Base-by-base conservation (phyloP, 1,140 invertebrate genomes). In the Philopotamus ludificatus region DNA sequence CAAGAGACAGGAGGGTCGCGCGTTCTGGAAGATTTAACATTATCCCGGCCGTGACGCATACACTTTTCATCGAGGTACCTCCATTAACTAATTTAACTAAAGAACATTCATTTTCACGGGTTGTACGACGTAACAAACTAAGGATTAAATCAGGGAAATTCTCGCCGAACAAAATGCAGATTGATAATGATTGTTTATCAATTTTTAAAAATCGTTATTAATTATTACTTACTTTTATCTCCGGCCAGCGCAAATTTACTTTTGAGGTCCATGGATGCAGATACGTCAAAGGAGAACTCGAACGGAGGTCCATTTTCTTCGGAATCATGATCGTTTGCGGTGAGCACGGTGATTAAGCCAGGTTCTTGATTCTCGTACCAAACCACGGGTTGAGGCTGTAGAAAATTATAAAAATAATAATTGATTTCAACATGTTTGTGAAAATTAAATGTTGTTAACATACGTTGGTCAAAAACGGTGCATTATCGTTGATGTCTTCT, bases 401-500 rank as follows among this genome's bases (percentile, higher is more conserved):
- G 70, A 42, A 44, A 39, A 28, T 10, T 34, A 62, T 65, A 18
- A 63, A 39, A 65, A 53, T 28, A 65, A 50, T n/a, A 16, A 39
- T 20, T 47, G 59, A 66, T 70, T 51, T 3, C 41, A 42, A 42
- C 42, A 22, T 42, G 9, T 55, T 16, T 15, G 10, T 7, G 8
- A 3, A 25, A 55, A 55, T 9, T 34, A 54, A 54, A 54, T 20
- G 25, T 42, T 3, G n/a, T 42, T 41, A 4, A 81, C 84, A 85
- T 78, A 86, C 84, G 72, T 91, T 89, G 63, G 90, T 87, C 51
- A 96, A 79, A 74, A 87, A 90, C 0, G 94, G 93, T 0, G 89
- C 89, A 77, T 95, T 95, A 72, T 96, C 93, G 73, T 95, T 96
- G 58, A 95, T 92, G 72, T 95, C 93, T 1, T 82, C 84, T 1